A percentile compares a stretch with the other conserved stretches of the same genome.
Conservation (phyloP, 2,113 vertebrate species). For the Neodon shergylaensis region DNA sequence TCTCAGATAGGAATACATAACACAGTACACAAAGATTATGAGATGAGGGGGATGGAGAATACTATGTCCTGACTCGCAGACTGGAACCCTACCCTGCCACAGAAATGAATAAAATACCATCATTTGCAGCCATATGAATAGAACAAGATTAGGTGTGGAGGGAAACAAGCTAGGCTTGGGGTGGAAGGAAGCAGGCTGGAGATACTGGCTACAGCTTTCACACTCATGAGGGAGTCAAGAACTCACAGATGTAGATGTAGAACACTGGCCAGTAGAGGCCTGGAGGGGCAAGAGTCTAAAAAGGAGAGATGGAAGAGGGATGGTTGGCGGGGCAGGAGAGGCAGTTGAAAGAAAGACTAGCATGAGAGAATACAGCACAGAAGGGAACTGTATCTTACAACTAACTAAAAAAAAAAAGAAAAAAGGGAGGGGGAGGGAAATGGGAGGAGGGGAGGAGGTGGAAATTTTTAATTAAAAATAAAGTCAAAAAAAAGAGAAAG, state of each 20-base stretch:
- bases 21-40: not conserved
- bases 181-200: not conserved
- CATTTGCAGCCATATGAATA: not conserved
- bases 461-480: too few species aligned
- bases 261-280: not conserved
- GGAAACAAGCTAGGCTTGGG: not conserved
- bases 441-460: too few species aligned
- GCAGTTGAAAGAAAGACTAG: too few species aligned
- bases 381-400: not conserved
- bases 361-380: not conserved
- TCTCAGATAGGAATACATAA: not conserved
- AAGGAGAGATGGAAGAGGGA: not conserved
- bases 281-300: too few species aligned
- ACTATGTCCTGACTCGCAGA: not conserved
- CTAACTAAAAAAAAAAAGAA: not conserved
- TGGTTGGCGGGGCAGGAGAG: not conserved
- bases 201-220: not conserved
- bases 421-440: too few species aligned
- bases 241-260: not conserved
- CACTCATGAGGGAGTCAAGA: not conserved
- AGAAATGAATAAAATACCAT: not conserved
- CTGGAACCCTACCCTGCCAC: not conserved
- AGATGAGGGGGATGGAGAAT: not conserved
- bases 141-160: not conserved
- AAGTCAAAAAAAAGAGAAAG: not conserved